Base-by-base conservation (phyloP, 2,888 invertebrate species). In the Microctonus hyperodae region DNA sequence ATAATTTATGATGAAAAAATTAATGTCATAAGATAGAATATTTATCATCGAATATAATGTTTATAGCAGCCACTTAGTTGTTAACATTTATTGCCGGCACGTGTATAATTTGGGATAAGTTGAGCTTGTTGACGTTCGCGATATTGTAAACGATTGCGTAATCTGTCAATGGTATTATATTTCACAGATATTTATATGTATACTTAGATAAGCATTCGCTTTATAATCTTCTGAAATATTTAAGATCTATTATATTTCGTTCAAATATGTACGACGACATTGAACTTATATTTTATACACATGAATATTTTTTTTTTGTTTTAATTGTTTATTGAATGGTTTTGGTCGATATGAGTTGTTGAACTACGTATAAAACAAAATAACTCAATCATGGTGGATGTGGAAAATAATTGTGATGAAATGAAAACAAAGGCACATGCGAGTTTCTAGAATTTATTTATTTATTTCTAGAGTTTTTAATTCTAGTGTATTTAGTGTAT, bases 61-160 rank as follows among this genome's bases (percentile, higher is more conserved):
- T 44, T 44, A 16, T 44, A 7, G 20, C 16, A 16, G 44, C 16
- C 6, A 44, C 20, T 20, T 16, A 2, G 16, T 44, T 3, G 3
- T 28, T 7, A 28, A 28, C 28, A 28, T 28, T 28, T 28, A 28
- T 28, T 28, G 28, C 7, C 28, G 44, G 44, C 44, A 44, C 44
- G 44, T 44, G 44, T 16, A 44, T 16, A 44, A 16, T 44, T n/a
- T 44, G 44, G 40, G n/a, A 40, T n/a, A 40, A 40, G 40, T 40
- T 40, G 40, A n/a, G 44, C 44, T 16, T 44, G 44, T 44, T 44
- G 44, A 44, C 44, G 44, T 44, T 44, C n/a, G 44, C 20, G 44
- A n/a, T 44, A 44, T 44, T 16, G 16, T 9, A 20, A 44, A 44
- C 9, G 44, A 44, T 44, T 44, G 16, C 44, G 16, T n/a, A 44